Percentiles rank a stretch among this genome's conserved stretches.
phyloP scores from a whole-genome alignment of 2,888 invertebrate species.

The Perizoma flavofasciatum region DNA sequence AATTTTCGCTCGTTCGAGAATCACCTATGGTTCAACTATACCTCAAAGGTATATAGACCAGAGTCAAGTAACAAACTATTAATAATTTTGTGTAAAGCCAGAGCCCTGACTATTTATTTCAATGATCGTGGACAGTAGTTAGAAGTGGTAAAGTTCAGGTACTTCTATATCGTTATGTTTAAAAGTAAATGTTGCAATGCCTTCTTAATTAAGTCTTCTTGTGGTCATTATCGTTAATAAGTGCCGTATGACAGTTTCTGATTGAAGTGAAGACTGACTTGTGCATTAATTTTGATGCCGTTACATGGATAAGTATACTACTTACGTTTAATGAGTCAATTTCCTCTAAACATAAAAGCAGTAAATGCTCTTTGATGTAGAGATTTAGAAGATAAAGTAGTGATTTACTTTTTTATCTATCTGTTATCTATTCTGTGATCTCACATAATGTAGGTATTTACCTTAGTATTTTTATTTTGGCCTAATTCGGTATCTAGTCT shows the following conservation, averaged over 20 bases:
- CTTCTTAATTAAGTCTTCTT: constrained; percentile 38
- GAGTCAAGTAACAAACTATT: constrained; percentile 10
- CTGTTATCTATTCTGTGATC: constrained; percentile 9
- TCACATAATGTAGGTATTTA: neutral
- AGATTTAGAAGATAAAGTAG: constrained; percentile 23
- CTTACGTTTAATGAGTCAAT: constrained; percentile 30
- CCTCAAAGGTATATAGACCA: constrained; percentile 41
- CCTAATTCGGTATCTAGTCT: neutral
- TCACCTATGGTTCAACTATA: neutral
- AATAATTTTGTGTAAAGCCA: constrained; percentile 7
- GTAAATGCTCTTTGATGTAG: constrained; percentile 25
- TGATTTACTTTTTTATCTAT: constrained; percentile 15
- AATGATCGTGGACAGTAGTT: constrained; percentile 52
- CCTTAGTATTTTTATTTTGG: neutral
- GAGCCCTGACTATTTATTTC: constrained; percentile 53
- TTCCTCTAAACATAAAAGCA: constrained; percentile 23
- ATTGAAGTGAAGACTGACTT: constrained; percentile 28
- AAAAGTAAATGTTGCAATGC: constrained; percentile 39
- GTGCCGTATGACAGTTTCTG: constrained; percentile 35
- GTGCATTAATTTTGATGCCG: constrained; percentile 19
- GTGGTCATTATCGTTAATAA: constrained; percentile 36
- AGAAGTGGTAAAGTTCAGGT: constrained; percentile 43
- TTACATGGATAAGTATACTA: constrained; percentile 26
- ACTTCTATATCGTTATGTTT: constrained; percentile 37
- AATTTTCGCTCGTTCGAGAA: constrained; percentile 6